A percentile compares a stretch with the other conserved stretches of the same genome.
Evolutionary conservation across 2,113 vertebrate species (phyloP).

Genomic region (Ardeotis arabs): DNA sequence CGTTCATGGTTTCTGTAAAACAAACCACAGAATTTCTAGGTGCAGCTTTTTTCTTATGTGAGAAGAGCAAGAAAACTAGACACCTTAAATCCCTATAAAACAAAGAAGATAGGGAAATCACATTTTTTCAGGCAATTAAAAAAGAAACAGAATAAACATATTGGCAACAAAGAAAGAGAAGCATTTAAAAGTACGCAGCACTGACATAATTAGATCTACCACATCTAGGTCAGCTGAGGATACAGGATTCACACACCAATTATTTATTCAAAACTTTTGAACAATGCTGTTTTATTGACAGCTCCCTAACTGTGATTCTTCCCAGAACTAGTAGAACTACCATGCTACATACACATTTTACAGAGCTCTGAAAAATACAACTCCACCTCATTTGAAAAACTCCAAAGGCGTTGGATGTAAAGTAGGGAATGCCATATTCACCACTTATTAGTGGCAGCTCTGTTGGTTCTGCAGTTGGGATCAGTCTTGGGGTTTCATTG

Average conservation of each 20-base stretch:
- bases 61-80: not conserved
- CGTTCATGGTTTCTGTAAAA: not conserved
- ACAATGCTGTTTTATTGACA: not conserved
- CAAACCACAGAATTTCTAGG: not conserved
- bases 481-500: not conserved
- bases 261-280: slow-evolving; percentile 57
- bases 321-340: not conserved
- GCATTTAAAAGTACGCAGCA: not conserved
- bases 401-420: not conserved
- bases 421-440: not conserved
- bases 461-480: not conserved
- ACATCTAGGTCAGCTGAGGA: slow-evolving; percentile 50
- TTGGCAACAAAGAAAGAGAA: not conserved
- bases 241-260: slow-evolving; percentile 7
- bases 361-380: not conserved
- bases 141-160: not conserved
- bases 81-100: not conserved
- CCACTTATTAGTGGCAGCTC: not conserved
- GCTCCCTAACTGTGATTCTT: not conserved
- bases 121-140: not conserved
- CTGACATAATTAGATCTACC: slow-evolving; percentile 51
- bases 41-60: not conserved
- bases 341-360: not conserved
- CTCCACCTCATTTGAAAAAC: not conserved
- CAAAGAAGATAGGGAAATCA: not conserved